Conservation (phyloP, 2,888 invertebrate species). For the Ephialtes manifestator region DNA sequence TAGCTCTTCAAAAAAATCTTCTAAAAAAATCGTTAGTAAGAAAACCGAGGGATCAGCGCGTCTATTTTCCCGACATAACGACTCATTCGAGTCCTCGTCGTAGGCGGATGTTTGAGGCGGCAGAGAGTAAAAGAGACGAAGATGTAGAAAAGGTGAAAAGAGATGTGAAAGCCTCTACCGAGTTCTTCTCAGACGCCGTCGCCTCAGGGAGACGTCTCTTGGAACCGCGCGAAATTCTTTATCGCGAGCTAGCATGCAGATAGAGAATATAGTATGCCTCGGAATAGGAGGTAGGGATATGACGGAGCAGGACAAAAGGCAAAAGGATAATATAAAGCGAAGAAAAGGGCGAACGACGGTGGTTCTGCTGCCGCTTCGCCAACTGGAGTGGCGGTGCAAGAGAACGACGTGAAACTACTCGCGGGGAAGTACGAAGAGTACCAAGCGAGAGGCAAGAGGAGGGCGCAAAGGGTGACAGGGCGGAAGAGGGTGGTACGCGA, state of each 20-base stretch:
- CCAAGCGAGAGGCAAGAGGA: slow-evolving; percentile 26
- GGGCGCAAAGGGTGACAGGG: slow-evolving; percentile 52
- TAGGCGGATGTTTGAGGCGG: not conserved
- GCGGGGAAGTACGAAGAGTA: slow-evolving; percentile 37
- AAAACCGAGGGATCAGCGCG: not conserved
- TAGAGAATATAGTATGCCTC: slow-evolving; percentile 47
- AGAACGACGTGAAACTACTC: slow-evolving; percentile 33
- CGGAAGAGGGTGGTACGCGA: slow-evolving; percentile 45
- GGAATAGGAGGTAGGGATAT: slow-evolving; percentile 29
- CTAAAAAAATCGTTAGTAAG: slow-evolving; percentile 12
- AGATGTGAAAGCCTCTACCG: slow-evolving; percentile 32
- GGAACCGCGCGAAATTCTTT: slow-evolving; percentile 60
- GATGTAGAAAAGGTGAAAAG: slow-evolving; percentile 30
- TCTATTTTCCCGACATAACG: slow-evolving; percentile 10
- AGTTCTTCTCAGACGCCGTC: slow-evolving; percentile 40
- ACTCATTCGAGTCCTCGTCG: slow-evolving; percentile 5
- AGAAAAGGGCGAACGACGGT: slow-evolving; percentile 30
- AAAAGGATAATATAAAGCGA: slow-evolving; percentile 8
- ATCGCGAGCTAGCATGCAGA: slow-evolving; percentile 47
- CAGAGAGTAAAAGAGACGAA: slow-evolving; percentile 23
- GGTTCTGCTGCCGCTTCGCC: slow-evolving; percentile 17
- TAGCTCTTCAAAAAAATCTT: slow-evolving; percentile 1
- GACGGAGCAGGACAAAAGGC: slow-evolving; percentile 1
- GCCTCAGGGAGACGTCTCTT: slow-evolving; percentile 26
- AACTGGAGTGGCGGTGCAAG: slow-evolving; percentile 35